These are phyloP conservation scores for Pelmatolapia mariae DNA, from an alignment of 2,113 vertebrate genomes.

Conservation along the genomic window DNA sequence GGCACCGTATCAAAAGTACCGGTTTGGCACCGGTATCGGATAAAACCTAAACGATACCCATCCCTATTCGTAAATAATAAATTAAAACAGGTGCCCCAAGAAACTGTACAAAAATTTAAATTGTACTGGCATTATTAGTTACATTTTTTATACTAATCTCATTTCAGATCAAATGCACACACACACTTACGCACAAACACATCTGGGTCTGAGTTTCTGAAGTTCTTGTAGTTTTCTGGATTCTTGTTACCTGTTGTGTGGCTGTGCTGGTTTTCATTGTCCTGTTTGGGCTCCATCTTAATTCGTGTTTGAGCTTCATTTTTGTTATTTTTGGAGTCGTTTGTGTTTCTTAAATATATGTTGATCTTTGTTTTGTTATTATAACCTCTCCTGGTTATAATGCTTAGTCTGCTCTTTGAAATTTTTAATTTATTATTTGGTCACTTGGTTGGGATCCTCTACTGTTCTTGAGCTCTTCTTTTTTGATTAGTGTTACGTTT, in stretches of 20 bases:
- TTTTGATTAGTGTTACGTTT: background rate
- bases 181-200: background rate
- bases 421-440: background rate
- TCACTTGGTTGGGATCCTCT: background rate
- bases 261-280: background rate
- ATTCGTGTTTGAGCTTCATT: background rate
- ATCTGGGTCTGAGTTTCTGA: background rate
- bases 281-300: background rate
- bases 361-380: background rate
- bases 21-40: no score
- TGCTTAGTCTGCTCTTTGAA: background rate
- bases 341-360: background rate
- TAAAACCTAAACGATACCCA: no score
- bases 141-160: background rate
- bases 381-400: background rate
- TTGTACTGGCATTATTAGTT: background rate
- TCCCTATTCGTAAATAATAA: background rate
- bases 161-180: background rate
- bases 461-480: background rate
- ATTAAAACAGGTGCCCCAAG: background rate
- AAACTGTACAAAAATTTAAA: background rate
- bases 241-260: background rate
- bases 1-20: no score
- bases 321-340: background rate
- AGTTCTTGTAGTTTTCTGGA: background rate